Evolutionary conservation across 1,140 invertebrate species (phyloP), one percentile per base, ranked within the genome.

Genomic region (Cyclargus thomasi): DNA sequence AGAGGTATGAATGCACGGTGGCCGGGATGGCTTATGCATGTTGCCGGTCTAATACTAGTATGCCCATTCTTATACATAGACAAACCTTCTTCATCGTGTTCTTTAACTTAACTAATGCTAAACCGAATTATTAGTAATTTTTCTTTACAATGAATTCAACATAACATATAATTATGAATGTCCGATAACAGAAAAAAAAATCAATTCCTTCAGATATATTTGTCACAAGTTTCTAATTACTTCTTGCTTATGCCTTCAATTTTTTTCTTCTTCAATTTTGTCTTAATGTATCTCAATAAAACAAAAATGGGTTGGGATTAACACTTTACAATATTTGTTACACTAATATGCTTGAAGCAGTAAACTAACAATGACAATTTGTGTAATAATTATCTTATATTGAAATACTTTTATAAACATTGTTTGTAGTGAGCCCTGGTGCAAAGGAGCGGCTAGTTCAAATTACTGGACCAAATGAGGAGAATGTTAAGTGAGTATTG

Each of bases 361-460:
- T 69, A 59, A 47, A 73, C 53, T 73, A 70, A 69, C 65, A 63
- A 35, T 29, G 20, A 18, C 62, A 39, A 59, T 57, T 55, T 23
- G 20, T 11, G 63, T 67, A 53, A 64, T 23, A 22, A n/a, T 35
- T 8, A 63, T 35, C 69, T 57, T 64, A 39, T 59, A 22, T 14
- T 14, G 53, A 53, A 55, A 22, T n/a, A 53, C 53, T 47, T 16
- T 21, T 35, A 68, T 92, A 57, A 21, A 67, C 4, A 62, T 16
- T 68, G 47, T 62, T 94, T 93, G 35, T 92, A 97, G 97, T 98
- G 64, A 96, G 94, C 90, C 96, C 96, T 78, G 96, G 96, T 79
- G 96, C 96, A 35, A 97, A 97, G 92, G 97, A 98, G 92, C 93
- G 97, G 83, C 93, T 97, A 81, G 96, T 98, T 72, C 97, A 97